Percentiles rank a stretch among this genome's conserved stretches.
These are phyloP conservation scores for Drosophila repletoides DNA, from an alignment of 1,140 invertebrate species.

Conservation along the genomic window DNA sequence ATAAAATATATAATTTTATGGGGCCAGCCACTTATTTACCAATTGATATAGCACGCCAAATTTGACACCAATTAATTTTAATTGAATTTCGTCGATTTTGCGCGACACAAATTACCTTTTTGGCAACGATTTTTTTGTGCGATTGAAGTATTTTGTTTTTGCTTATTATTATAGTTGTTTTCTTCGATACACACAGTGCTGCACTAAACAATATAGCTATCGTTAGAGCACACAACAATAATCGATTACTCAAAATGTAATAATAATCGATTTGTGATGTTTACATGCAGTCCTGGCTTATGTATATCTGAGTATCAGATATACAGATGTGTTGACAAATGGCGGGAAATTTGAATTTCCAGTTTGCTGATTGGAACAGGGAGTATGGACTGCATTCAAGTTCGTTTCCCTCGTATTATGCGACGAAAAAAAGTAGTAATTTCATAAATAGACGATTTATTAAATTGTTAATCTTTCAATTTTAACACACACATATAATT, in stretches of 20 bases:
- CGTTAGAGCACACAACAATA: not conserved
- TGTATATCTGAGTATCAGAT: too few relatives aligned
- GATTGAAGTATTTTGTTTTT: constrained; percentile 17
- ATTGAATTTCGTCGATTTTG: not conserved
- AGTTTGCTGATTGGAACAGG: too few relatives aligned
- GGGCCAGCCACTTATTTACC: not conserved
- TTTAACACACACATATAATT: constrained; percentile 45
- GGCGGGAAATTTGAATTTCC: too few relatives aligned
- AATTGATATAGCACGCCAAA: not conserved
- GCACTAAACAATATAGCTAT: not conserved
- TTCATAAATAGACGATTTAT: too few relatives aligned
- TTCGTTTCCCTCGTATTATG: too few relatives aligned
- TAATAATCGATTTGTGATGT: too few relatives aligned
- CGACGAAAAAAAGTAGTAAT: too few relatives aligned
- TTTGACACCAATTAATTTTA: not conserved
- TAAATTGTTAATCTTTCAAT: not conserved
- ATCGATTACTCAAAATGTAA: too few relatives aligned
- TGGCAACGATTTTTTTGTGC: constrained; percentile 39
- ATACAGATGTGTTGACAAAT: too few relatives aligned
- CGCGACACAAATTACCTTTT: constrained; percentile 31
- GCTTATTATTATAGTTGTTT: constrained; percentile 35
- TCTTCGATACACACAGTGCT: constrained; percentile 12
- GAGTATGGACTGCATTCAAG: too few relatives aligned
- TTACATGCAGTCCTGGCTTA: too few relatives aligned
- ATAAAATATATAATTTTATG: not conserved